Conservation (phyloP, 2,113 vertebrate species). For the Orycteropus afer region DNA sequence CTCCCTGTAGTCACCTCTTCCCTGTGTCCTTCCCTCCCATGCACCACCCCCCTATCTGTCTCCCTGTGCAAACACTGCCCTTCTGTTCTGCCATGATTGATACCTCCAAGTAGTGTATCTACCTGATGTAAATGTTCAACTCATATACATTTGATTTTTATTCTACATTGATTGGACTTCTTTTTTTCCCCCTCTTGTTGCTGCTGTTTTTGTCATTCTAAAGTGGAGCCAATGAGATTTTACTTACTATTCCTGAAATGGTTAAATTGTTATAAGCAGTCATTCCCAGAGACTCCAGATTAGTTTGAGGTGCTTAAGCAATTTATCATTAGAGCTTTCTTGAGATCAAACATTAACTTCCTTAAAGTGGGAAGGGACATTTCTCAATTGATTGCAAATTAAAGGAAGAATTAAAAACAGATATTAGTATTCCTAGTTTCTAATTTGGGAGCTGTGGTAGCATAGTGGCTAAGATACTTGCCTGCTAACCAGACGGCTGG, state of each 20-base stretch:
- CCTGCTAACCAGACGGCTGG: no score
- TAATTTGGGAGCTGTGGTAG: no score
- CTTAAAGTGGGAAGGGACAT: neutral
- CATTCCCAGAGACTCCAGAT: constrained; percentile 40
- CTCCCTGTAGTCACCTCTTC: no score
- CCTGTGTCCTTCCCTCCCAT: no score
- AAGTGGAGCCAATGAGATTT: constrained; percentile 29
- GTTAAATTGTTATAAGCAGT: constrained; percentile 1
- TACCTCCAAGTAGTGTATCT: no score
- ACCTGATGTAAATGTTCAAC: no score
- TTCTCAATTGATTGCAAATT: neutral
- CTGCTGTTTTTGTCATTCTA: neutral
- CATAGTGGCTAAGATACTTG: no score
- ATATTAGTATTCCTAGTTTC: constrained; percentile 15
- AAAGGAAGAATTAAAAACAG: constrained; percentile 41
- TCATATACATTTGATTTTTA: no score
- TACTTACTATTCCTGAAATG: constrained; percentile 41
- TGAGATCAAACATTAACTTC: neutral
- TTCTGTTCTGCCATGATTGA: no score
- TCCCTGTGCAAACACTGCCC: no score
- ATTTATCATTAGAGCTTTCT: constrained; percentile 30
- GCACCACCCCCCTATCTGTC: no score
- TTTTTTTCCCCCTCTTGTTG: neutral
- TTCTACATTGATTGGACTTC: neutral
- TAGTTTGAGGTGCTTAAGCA: neutral